These are phyloP conservation scores for Heliopora coerulea DNA, from an alignment of 92 coral and sea anemone genomes.

Conservation along the genomic window DNA sequence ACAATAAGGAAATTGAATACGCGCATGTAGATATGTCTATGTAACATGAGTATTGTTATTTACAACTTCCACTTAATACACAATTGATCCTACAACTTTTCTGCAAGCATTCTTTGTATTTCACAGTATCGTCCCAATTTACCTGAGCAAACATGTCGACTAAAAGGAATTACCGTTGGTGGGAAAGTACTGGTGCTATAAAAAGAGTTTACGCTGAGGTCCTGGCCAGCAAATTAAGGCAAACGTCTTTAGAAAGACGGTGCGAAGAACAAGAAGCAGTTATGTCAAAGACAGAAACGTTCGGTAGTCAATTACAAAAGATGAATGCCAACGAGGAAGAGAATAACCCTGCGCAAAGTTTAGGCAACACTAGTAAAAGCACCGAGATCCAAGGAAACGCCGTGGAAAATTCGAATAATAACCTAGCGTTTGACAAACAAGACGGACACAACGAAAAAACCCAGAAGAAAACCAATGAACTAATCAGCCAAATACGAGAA, in stretches of 20 bases:
- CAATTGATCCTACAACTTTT: too few species aligned
- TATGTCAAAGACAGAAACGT: not conserved
- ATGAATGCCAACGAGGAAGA: not conserved
- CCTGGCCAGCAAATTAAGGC: conserved; percentile 68
- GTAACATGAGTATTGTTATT: too few species aligned
- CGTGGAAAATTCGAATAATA: not conserved
- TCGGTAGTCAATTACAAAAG: not conserved
- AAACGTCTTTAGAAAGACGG: conserved; percentile 60
- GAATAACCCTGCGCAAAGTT: not conserved
- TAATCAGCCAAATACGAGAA: not conserved
- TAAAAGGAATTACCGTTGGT: conserved; percentile 79
- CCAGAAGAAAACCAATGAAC: not conserved
- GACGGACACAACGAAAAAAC: not conserved
- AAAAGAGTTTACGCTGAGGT: conserved; percentile 88
- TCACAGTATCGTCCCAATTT: too few species aligned
- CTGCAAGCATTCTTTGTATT: too few species aligned
- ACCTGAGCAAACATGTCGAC: conserved; percentile 53
- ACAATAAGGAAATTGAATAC: too few species aligned
- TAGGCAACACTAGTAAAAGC: not conserved
- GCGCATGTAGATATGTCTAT: too few species aligned
- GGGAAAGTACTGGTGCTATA: conserved; percentile 80
- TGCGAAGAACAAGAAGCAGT: conserved; percentile 1
- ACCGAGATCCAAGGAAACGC: not conserved
- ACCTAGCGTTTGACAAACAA: not conserved
- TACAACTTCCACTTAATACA: too few species aligned